Evolutionary conservation across 2,113 vertebrate species (phyloP), one percentile per base, ranked within the genome.

Genomic region (Archilochus colubris): DNA sequence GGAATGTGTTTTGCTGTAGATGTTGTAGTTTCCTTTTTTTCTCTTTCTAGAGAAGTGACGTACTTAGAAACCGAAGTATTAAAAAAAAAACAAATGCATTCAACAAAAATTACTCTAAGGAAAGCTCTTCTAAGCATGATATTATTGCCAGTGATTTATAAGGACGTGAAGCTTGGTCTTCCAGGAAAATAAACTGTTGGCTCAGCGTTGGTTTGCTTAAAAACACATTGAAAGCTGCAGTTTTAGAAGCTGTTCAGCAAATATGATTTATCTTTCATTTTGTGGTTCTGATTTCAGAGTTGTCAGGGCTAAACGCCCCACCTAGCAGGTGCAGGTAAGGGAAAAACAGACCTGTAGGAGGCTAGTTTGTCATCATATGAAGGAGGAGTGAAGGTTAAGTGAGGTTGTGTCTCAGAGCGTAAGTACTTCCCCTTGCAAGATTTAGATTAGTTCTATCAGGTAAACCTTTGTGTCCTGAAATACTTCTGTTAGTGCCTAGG

Each of bases 311-410:
- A 36, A 28, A 15, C 63, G 43, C 51, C 40, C 36, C 23, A 28
- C 24, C 70, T 76, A 30, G 21, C 38, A 79, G 57, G n/a, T 40
- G 30, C 14, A 12, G 0, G 0, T 8, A 12, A 61, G 21, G n/a
- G 23, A 13, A 43, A 66, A 67, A 22, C 22, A 63, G 73, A 57
- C 23, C 18, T 66, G 44, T 19, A 30, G 57, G 18, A 43, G 59
- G 25, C 23, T 83, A 12, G 36, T 38, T 64, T 91, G 50, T 87
- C 9, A 3, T 59, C n/a, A 23, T 14, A 4, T 59, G n/a, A 66
- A 66, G 13, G 25, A 68, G 70, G 61, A 77, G 27, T 40, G 62
- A 74, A 75, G 22, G 12, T 80, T 59, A 72, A 87, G 25, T 74
- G 59, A 69, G 15, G 7, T 10, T 53, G 10, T 82, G 46, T 82